These are phyloP conservation scores for Tenrec ecaudatus DNA, from an alignment of 2,113 vertebrate species.

Conservation along the genomic window DNA sequence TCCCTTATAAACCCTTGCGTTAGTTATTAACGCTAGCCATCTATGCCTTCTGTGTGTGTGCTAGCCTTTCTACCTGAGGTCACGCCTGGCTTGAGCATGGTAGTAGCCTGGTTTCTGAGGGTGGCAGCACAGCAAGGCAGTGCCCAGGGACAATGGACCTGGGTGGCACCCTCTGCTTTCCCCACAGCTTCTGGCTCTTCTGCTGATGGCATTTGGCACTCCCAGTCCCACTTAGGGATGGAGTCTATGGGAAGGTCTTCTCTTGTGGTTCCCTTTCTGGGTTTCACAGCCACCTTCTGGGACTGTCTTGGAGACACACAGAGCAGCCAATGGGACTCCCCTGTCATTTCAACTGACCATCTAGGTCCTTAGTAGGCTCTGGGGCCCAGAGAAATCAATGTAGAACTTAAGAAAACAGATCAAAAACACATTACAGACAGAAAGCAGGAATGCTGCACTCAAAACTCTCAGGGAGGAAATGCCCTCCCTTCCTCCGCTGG, in stretches of 20 bases:
- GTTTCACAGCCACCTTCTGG: not conserved
- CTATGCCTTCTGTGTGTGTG: too few species aligned
- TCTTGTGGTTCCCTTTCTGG: accelerated
- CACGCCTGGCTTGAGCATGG: accelerated
- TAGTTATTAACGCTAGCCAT: too few species aligned
- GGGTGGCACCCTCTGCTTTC: not conserved
- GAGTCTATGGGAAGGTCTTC: not conserved
- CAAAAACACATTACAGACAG: accelerated
- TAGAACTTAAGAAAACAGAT: not conserved
- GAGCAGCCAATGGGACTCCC: accelerated
- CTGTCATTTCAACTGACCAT: accelerated
- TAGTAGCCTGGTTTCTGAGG: not conserved
- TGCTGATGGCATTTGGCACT: not conserved
- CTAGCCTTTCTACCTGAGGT: too few species aligned
- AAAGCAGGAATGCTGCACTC: accelerated
- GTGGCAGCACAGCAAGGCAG: not conserved
- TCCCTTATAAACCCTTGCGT: too few species aligned
- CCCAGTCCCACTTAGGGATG: not conserved
- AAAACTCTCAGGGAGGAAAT: accelerated
- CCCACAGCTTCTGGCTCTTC: not conserved
- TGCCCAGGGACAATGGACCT: not conserved
- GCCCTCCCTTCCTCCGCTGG: accelerated
- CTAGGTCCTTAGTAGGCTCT: not conserved
- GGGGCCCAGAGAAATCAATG: not conserved
- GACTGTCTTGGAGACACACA: accelerated